Percentiles rank a stretch among this genome's conserved stretches.
Conservation (phyloP, 1,140 invertebrate genomes). For the Caenorhabditis tropicalis region DNA sequence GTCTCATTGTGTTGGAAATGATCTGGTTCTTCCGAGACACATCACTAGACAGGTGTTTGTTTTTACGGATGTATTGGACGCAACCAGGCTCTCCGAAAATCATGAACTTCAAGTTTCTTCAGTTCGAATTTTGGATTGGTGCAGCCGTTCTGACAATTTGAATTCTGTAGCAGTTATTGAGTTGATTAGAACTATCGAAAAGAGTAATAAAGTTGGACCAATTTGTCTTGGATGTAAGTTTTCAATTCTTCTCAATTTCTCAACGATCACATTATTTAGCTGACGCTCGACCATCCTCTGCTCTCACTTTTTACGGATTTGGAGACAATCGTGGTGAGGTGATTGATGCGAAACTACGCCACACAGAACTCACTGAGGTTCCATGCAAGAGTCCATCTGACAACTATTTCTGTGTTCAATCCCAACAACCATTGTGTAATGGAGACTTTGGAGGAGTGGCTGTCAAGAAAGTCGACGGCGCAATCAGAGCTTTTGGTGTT, state of each 20-base stretch:
- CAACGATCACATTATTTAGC: neutral
- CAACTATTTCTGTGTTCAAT: neutral
- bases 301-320: neutral
- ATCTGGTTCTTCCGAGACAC: neutral
- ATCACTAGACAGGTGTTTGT: neutral
- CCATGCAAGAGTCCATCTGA: neutral
- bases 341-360: neutral
- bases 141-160: neutral
- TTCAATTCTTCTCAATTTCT: neutral
- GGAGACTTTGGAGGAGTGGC: slow-evolving; percentile 1
- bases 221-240: slow-evolving; percentile 5
- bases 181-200: neutral
- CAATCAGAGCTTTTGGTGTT: neutral
- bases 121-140: neutral
- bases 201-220: neutral
- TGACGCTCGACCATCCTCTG: neutral
- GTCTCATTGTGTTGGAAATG: neutral
- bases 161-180: neutral
- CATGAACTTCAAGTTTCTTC: neutral
- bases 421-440: neutral
- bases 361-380: neutral
- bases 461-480: neutral
- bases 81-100: neutral
- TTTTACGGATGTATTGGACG: neutral
- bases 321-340: slow-evolving; percentile 20